These are phyloP conservation scores for Pelobates fuscus DNA, from an alignment of 2,113 vertebrate genomes.

Conservation along the genomic window DNA sequence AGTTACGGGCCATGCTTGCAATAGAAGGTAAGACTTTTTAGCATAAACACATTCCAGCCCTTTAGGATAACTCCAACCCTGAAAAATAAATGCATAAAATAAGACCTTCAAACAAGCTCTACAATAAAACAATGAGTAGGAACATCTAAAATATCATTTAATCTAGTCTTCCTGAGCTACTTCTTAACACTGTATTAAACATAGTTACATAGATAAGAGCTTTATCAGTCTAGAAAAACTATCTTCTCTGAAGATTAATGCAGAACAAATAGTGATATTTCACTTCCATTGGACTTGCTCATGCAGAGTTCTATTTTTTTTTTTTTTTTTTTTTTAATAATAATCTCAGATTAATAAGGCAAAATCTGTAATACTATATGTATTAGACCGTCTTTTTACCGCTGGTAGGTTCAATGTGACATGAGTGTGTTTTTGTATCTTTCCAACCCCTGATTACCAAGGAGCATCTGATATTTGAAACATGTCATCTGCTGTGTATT, in stretches of 20 bases:
- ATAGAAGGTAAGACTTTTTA: conserved; percentile 87
- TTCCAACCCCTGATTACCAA: conserved; percentile 66
- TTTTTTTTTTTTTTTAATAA: no score
- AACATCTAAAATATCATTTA: background rate
- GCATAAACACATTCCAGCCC: no score
- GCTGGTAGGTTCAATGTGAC: background rate
- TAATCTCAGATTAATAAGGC: conserved; percentile 2
- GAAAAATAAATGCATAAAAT: no score
- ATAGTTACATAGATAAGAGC: background rate
- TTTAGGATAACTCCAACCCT: no score
- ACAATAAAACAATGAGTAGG: no score
- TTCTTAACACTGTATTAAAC: background rate
- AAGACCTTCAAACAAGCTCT: no score
- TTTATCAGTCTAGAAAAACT: background rate
- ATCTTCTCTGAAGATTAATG: background rate
- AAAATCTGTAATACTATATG: background rate
- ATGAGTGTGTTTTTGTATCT: background rate
- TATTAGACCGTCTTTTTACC: background rate
- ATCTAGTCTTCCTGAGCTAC: background rate
- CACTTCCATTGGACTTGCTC: background rate
- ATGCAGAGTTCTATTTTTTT: background rate
- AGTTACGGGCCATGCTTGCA: conserved; percentile 95
- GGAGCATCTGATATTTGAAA: conserved; percentile 77
- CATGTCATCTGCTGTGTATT: conserved; percentile 92
- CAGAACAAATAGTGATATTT: background rate